Evolutionary conservation across 2,888 invertebrate species (phyloP).

Genomic region (Emmelina monodactyla): DNA sequence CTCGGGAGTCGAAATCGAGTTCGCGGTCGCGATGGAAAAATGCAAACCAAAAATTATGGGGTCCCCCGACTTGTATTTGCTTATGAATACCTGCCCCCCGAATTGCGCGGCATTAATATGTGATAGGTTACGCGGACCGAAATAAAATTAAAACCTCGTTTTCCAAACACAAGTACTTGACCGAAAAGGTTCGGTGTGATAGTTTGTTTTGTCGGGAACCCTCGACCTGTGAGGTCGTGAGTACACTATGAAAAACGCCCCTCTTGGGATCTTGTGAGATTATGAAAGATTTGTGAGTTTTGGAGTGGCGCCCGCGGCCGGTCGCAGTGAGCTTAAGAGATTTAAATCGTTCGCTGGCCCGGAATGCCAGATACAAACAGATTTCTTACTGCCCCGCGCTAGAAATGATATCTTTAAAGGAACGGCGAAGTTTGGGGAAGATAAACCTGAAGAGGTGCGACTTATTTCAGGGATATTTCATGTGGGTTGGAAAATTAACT

Average conservation of each 20-base stretch:
- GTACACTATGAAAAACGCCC: constrained; percentile 55
- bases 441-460: constrained; percentile 1
- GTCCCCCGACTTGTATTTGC: constrained; percentile 63
- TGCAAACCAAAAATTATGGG: constrained; percentile 66
- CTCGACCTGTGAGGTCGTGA: constrained; percentile 27
- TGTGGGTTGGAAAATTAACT: too few relatives aligned
- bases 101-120: constrained; percentile 44
- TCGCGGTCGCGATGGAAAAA: constrained; percentile 66
- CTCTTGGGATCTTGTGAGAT: constrained; percentile 53
- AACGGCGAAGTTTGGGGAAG: background rate
- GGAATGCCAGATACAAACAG: constrained; percentile 63
- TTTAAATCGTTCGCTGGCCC: constrained; percentile 62
- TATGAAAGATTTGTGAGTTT: constrained; percentile 67
- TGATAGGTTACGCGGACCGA: constrained; percentile 41
- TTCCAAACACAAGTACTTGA: constrained; percentile 23
- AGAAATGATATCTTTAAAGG: constrained; percentile 29
- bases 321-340: constrained; percentile 60
- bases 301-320: constrained; percentile 48
- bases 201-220: constrained; percentile 10
- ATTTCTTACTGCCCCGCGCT: constrained; percentile 46
- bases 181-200: constrained; percentile 1
- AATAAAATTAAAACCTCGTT: constrained; percentile 47
- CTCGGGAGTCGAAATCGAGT: constrained; percentile 62
- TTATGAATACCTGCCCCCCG: constrained; percentile 52
- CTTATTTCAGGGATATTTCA: too few relatives aligned